These are phyloP conservation scores for Ceyx margarethae DNA, from an alignment of 2,113 vertebrate genomes.

Conservation along the genomic window DNA sequence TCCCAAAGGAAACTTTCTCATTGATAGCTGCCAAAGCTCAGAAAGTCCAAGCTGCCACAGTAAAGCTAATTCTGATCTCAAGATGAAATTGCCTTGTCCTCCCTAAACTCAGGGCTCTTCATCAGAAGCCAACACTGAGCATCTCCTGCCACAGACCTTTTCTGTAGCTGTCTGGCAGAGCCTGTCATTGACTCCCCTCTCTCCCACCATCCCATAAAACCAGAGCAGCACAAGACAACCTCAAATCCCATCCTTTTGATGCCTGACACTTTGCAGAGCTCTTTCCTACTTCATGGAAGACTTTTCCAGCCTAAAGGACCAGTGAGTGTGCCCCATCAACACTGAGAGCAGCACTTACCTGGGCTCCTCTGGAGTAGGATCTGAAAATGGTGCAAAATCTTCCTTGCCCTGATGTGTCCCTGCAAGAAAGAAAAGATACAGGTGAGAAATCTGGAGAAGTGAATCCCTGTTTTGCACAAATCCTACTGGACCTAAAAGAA, in stretches of 20 bases:
- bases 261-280: neutral
- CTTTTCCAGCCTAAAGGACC: neutral
- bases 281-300: neutral
- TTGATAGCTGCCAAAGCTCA: neutral
- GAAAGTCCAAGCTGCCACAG: neutral
- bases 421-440: slow-evolving; percentile 67
- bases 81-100: neutral
- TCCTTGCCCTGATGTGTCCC: slow-evolving; percentile 98
- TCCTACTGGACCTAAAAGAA: neutral
- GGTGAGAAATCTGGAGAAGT: neutral
- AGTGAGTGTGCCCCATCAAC: neutral
- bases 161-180: neutral
- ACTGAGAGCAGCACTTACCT: slow-evolving; percentile 78
- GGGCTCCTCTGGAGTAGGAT: slow-evolving; percentile 96
- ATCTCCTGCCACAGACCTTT: neutral
- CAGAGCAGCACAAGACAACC: neutral
- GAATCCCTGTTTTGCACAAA: neutral
- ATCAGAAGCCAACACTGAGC: neutral
- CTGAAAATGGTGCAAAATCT: slow-evolving; percentile 98
- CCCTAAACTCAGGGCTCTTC: neutral
- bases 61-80: neutral
- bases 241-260: neutral
- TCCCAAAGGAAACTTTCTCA: neutral
- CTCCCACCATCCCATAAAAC: neutral
- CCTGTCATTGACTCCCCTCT: neutral